Evolutionary conservation across 1,140 invertebrate genomes (phyloP).

Genomic region (Charaxes varanes): DNA sequence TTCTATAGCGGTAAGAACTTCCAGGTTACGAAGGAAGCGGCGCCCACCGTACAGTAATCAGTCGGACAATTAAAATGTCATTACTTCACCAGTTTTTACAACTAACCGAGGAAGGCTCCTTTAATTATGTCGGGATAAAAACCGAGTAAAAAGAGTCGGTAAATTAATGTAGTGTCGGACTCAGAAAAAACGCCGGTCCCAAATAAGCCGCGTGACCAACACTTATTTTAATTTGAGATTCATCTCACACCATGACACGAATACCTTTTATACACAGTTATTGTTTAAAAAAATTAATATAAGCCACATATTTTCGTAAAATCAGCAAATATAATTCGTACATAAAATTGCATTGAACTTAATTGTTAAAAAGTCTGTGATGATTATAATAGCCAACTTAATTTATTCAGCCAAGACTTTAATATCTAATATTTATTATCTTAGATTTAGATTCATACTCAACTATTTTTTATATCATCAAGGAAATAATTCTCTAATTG

Average conservation of each 20-base stretch:
- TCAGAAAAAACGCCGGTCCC: conserved; percentile 20
- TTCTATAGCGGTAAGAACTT: conserved; percentile 6
- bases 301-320: no score
- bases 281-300: no score
- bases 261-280: no score
- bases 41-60: conserved; percentile 42
- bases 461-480: no score
- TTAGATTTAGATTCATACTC: no score
- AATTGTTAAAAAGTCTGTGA: no score
- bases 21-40: conserved; percentile 8
- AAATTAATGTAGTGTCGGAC: conserved; percentile 26
- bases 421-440: no score
- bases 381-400: no score
- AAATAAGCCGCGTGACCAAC: conserved; percentile 26
- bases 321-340: no score
- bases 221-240: conserved; percentile 13
- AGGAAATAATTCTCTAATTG: no score
- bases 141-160: conserved; percentile 37
- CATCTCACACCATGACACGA: neutral
- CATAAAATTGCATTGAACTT: no score
- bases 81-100: conserved; percentile 55
- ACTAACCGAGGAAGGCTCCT: conserved; percentile 49
- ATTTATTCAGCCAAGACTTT: no score
- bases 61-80: conserved; percentile 65
- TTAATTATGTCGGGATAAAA: conserved; percentile 60